Conservation (phyloP, 1,140 invertebrate species). For the Sarcophaga peregrina region DNA sequence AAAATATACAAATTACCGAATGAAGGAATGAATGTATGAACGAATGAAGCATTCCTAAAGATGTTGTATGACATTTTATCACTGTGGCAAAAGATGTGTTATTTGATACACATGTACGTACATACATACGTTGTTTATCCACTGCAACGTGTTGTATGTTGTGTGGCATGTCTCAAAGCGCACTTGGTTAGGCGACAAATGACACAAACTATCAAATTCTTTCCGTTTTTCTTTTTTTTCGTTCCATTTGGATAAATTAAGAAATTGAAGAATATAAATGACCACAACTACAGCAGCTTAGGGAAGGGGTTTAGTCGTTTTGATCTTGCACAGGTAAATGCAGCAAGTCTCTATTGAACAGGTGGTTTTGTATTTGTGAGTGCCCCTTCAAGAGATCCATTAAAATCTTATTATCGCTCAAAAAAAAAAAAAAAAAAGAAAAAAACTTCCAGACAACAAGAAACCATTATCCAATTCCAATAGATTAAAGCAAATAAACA, state of each 20-base stretch:
- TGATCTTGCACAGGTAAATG: neutral
- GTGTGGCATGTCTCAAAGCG: neutral
- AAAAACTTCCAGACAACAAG: neutral
- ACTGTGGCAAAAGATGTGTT: conserved; percentile 26
- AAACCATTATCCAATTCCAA: neutral
- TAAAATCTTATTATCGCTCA: conserved; percentile 35
- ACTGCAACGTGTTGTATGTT: neutral
- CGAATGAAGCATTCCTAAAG: neutral
- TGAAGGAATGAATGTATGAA: neutral
- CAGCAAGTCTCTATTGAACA: neutral
- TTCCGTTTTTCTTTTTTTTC: neutral
- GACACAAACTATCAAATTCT: neutral
- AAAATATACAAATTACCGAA: neutral
- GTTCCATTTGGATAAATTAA: neutral
- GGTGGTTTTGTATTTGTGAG: conserved; percentile 3
- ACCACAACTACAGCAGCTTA: neutral
- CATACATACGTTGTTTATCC: neutral
- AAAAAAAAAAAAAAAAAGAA: neutral
- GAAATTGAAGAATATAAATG: conserved; percentile 40
- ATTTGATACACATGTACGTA: conserved; percentile 30
- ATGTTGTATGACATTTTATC: neutral
- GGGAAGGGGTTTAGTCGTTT: neutral
- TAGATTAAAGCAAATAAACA: neutral
- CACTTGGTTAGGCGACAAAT: conserved; percentile 34
- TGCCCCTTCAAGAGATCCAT: conserved; percentile 1